Percentiles rank a stretch among this genome's conserved stretches.
Conservation (phyloP, 2,797 vertebrate species). For the Schizothorax lantsangensis region DNA sequence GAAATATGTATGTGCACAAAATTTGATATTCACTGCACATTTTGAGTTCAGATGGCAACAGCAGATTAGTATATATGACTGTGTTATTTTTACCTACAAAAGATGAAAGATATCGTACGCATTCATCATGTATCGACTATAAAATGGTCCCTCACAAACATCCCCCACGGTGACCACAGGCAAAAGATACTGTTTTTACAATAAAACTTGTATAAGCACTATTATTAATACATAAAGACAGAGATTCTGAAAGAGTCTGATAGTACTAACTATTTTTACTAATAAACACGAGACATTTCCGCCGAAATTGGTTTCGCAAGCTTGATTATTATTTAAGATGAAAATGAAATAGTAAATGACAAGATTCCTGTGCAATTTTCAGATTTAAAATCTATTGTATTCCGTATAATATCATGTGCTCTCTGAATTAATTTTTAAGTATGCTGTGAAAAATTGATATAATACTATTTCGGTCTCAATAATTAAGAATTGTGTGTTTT, state of each 20-base stretch:
- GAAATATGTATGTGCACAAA: slow-evolving; percentile 1
- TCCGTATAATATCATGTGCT: neutral
- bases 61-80: neutral
- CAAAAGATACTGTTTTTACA: neutral
- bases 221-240: neutral
- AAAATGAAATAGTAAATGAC: neutral
- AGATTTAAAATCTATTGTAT: neutral
- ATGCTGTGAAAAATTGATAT: neutral
- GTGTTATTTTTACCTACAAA: neutral
- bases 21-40: neutral
- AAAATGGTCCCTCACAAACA: neutral
- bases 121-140: neutral
- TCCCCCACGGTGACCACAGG: neutral
- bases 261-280: neutral
- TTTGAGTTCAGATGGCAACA: neutral
- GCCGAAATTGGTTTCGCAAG: neutral
- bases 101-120: neutral
- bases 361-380: no score
- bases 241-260: neutral
- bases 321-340: neutral
- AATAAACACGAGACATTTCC: no score
- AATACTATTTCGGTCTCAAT: neutral
- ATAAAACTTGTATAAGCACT: neutral
- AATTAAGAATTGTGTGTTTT: no score
- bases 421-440: neutral